Evolutionary conservation across 2,797 vertebrate genomes (phyloP).

Genomic region (Tadarida brasiliensis): DNA sequence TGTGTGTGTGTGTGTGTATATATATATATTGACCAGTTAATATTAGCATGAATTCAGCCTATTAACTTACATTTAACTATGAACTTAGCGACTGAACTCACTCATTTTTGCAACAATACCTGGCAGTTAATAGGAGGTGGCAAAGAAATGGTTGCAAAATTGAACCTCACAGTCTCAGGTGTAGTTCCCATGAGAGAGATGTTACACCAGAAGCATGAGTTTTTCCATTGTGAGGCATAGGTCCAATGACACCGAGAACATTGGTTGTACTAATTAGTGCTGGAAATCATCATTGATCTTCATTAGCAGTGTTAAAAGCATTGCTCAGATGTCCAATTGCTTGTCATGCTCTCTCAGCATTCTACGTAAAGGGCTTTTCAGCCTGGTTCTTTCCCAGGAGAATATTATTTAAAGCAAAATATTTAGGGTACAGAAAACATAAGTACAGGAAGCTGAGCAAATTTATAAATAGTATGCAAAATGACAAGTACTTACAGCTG

Average conservation of each 20-base stretch:
- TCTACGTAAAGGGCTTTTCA: not conserved
- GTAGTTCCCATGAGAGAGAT: not conserved
- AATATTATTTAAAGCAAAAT: slow-evolving; percentile 60
- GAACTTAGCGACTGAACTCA: not conserved
- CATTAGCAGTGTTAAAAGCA: slow-evolving; percentile 8
- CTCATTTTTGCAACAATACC: not conserved
- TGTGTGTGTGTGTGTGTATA: too few relatives aligned
- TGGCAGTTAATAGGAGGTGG: not conserved
- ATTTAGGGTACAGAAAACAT: slow-evolving; percentile 32
- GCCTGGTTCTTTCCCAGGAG: slow-evolving; percentile 23
- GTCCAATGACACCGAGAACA: not conserved
- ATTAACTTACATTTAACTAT: not conserved
- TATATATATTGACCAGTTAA: not conserved
- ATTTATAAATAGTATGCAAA: slow-evolving; percentile 40
- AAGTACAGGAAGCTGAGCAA: slow-evolving; percentile 58
- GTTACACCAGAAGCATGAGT: not conserved
- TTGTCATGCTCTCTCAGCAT: slow-evolving; percentile 12
- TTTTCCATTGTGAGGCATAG: not conserved
- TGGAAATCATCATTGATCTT: slow-evolving; percentile 70
- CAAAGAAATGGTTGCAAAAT: not conserved
- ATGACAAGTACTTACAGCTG: slow-evolving; percentile 40
- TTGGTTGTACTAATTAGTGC: slow-evolving; percentile 31
- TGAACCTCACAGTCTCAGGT: not conserved
- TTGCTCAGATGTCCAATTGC: not conserved
- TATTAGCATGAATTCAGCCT: not conserved